A percentile compares a stretch with the other conserved stretches of the same genome.
These are phyloP conservation scores for Thinocorus orbignyianus DNA, from an alignment of 2,113 vertebrate genomes.

Conservation along the genomic window DNA sequence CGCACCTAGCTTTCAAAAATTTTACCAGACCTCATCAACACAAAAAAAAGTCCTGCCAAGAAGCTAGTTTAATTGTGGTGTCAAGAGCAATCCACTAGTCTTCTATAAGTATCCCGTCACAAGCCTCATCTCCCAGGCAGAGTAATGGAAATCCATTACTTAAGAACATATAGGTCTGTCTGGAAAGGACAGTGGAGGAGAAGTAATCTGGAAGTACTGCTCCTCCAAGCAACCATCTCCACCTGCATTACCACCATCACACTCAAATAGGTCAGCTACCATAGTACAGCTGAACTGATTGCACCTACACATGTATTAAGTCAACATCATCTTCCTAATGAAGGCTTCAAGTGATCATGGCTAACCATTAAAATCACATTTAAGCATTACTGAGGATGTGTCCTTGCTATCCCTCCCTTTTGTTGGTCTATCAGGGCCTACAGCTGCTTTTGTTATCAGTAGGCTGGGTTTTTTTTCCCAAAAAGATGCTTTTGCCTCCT, in stretches of 20 bases:
- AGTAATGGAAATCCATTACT: not conserved
- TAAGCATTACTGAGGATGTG: not conserved
- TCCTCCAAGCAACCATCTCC: not conserved
- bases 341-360: not conserved
- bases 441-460: not conserved
- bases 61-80: not conserved
- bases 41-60: not conserved
- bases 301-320: not conserved
- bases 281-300: not conserved
- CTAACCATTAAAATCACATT: not conserved
- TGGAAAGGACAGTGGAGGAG: not conserved
- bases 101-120: not conserved
- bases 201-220: not conserved
- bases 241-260: not conserved
- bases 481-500: not conserved
- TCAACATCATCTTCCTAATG: not conserved
- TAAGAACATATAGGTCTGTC: not conserved
- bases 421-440: not conserved
- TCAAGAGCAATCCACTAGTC: not conserved
- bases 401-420: not conserved
- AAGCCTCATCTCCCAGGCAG: not conserved
- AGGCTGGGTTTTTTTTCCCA: not conserved
- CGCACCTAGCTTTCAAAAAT: not conserved
- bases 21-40: not conserved
- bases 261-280: accelerated